Conservation (phyloP, 2,113 vertebrate species). For the Megalops atlanticus region DNA sequence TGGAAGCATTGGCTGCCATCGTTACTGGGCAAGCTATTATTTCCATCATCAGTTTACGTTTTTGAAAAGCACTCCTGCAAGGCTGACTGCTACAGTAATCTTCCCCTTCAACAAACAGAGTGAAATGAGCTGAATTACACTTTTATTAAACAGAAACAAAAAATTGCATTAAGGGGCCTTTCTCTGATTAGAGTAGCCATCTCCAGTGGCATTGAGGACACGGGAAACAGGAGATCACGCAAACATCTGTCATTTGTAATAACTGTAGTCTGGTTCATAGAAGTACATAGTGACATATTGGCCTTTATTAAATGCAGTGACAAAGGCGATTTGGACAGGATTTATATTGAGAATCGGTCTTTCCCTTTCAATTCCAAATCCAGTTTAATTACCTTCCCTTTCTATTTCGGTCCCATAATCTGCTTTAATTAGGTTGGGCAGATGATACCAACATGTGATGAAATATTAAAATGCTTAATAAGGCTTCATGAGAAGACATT, state of each 20-base stretch:
- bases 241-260: constrained; percentile 7
- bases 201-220: neutral
- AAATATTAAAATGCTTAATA: neutral
- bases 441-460: neutral
- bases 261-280: neutral
- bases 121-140: constrained; percentile 8
- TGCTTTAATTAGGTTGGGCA: neutral
- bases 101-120: neutral
- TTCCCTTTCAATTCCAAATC: neutral
- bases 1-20: no score
- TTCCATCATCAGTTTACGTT: neutral
- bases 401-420: neutral
- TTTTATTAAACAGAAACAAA: neutral
- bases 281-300: neutral
- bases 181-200: neutral
- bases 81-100: no score
- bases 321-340: neutral
- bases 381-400: neutral
- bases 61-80: neutral
- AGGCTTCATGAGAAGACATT: neutral
- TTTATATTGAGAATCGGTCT: neutral
- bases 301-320: neutral
- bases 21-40: no score
- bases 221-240: neutral
- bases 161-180: neutral